phyloP scores from a whole-genome alignment of 2,797 vertebrate species.

The Cichlasoma orientale region DNA sequence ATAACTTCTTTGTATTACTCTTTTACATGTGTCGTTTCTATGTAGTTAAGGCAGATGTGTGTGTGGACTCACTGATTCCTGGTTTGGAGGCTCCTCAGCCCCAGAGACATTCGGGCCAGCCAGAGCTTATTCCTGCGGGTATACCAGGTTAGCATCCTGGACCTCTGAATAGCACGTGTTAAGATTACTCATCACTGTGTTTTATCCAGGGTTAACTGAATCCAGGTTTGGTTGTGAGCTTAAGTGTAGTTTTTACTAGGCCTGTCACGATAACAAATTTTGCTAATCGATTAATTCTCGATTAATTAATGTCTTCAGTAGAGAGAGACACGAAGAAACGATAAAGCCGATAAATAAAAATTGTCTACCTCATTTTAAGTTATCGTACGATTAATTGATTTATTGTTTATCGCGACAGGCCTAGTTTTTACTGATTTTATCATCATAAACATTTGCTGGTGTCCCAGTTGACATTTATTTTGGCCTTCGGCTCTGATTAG shows the following conservation, averaged over 20 bases:
- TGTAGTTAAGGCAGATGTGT: conserved; percentile 81
- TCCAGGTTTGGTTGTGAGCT: neutral
- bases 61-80: conserved; percentile 91
- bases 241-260: neutral
- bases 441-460: neutral
- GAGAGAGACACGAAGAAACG: no score
- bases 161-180: neutral
- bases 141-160: conserved; percentile 87
- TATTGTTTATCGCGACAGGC: no score
- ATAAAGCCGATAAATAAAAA: no score
- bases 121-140: conserved; percentile 83
- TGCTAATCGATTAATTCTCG: no score
- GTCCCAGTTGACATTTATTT: neutral
- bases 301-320: no score
- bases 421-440: neutral
- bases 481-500: neutral
- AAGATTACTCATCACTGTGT: neutral
- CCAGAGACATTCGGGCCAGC: conserved; percentile 84
- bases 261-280: no score
- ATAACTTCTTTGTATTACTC: conserved; percentile 6
- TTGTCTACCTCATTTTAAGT: no score
- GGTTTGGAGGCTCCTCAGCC: conserved; percentile 89
- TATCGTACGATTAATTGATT: no score
- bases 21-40: conserved; percentile 17
- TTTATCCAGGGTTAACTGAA: neutral